These are phyloP conservation scores for Rhaphigaster nebulosa DNA, from an alignment of 2,888 invertebrate genomes.

Conservation along the genomic window DNA sequence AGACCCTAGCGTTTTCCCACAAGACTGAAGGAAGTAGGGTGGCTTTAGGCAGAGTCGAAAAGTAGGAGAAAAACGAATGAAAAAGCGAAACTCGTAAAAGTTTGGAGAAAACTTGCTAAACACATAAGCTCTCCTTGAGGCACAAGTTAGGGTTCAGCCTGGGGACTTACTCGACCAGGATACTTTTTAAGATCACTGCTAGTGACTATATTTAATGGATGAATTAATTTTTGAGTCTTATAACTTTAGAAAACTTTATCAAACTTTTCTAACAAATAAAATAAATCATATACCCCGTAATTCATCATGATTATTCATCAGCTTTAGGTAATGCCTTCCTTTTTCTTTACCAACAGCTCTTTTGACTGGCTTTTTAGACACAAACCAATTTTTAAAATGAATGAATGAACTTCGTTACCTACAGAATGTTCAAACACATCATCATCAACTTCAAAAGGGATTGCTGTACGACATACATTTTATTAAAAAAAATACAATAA, in stretches of 20 bases:
- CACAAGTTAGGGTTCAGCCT: not conserved
- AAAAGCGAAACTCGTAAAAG: slow-evolving; percentile 46
- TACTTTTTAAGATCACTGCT: slow-evolving; percentile 24
- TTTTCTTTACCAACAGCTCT: not conserved
- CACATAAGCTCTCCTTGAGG: slow-evolving; percentile 53
- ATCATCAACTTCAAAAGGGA: too few relatives aligned
- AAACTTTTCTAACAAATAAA: not conserved
- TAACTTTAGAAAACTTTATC: not conserved
- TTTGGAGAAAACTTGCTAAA: slow-evolving; percentile 48
- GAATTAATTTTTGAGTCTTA: slow-evolving; percentile 28
- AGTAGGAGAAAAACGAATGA: slow-evolving; percentile 31
- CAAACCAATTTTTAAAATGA: not conserved
- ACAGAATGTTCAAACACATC: too few relatives aligned
- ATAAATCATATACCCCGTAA: not conserved
- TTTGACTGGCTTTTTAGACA: not conserved
- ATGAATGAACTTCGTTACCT: too few relatives aligned
- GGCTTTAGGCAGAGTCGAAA: not conserved
- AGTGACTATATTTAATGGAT: slow-evolving; percentile 32
- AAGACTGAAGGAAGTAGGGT: not conserved
- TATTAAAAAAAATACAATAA: too few relatives aligned
- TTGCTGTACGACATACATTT: too few relatives aligned
- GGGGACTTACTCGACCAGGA: not conserved
- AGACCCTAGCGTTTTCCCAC: not conserved
- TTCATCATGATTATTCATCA: not conserved
- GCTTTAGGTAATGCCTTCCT: not conserved